Evolutionary conservation across 2,113 vertebrate species (phyloP), one percentile per base, ranked within the genome.

Genomic region (Tachysurus vachellii): DNA sequence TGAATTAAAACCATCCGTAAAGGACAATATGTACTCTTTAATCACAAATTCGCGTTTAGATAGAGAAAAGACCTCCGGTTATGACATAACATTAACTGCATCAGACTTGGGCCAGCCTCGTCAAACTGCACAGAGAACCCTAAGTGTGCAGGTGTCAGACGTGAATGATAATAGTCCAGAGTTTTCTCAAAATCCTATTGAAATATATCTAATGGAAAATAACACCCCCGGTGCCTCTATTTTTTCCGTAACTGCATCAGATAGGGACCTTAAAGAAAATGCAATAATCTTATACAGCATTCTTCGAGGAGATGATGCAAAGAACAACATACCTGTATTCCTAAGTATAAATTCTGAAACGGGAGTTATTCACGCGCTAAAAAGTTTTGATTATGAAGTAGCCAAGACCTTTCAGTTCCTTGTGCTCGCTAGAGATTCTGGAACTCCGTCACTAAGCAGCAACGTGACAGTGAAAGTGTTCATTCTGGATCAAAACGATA

Each of bases 171-270:
- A 94, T 80, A 85, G 0, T 1, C 94, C 94, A 23, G 17, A 80
- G 0, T 94, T 94, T 83, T 85, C 73, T 0, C 81, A 91, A 2
- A 89, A 87, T 83, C 93, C 91, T 0, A 44, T 89, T 44, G 88
- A 92, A 36, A 28, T 94, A 11, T 96, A 94, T 76, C 13, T 95
- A 19, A n/a, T 54, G 5, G 94, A 95, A 91, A 95, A 95, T 71
- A 95, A 94, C 59, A 0, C 1, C 0, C 90, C 92, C 0, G 91
- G 92, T 0, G 28, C 28, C 0, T 2, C 14, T 0, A 92, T 94
- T 86, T 90, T 92, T 71, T 90, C 92, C 21, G 89, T 94, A 0
- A 91, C 59, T n/a, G 94, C 94, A 0, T 4, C 16, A 54, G 94
- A 95, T 85, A 70, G 83, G 9, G 94, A 95, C 54, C 44, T 91